Evolutionary conservation across 1,140 invertebrate genomes (phyloP).

Genomic region (Hormaphis cornu): DNA sequence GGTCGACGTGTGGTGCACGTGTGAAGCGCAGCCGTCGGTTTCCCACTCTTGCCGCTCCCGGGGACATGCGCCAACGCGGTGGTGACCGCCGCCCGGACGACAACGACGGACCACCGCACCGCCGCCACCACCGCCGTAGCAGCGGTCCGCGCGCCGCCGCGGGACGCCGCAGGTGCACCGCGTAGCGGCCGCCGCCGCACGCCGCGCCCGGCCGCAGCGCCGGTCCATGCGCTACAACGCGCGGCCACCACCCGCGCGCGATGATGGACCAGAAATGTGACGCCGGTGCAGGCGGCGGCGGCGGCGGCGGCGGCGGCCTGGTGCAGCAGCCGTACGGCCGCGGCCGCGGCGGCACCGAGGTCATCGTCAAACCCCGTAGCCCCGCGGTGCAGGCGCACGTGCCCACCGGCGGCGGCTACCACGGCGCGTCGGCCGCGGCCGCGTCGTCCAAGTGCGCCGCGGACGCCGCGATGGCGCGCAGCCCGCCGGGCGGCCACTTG

Average conservation of each 20-base stretch:
- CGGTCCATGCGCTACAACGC: constrained; percentile 27
- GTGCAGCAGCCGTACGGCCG: constrained; percentile 37
- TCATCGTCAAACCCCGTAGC: constrained; percentile 42
- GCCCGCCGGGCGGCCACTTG: constrained; percentile 41
- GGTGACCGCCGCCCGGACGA: background rate
- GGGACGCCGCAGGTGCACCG: too few relatives aligned
- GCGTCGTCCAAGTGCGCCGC: background rate
- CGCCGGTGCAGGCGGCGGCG: constrained; percentile 29
- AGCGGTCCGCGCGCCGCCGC: background rate
- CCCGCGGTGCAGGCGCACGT: constrained; percentile 32
- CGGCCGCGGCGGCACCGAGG: constrained; percentile 24
- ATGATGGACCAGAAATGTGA: constrained; percentile 30
- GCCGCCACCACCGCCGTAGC: background rate
- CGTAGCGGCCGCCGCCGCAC: constrained; percentile 22
- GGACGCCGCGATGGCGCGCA: constrained; percentile 32
- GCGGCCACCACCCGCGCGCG: constrained; percentile 10
- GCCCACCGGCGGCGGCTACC: constrained; percentile 41
- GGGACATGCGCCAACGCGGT: background rate
- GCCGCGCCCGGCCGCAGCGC: constrained; percentile 1
- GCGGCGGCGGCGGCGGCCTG: constrained; percentile 20
- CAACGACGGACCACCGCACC: too few relatives aligned
- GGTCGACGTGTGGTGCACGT: background rate
- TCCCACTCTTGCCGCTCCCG: background rate
- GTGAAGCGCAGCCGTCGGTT: too few relatives aligned
- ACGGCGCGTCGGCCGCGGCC: constrained; percentile 22